phyloP scores from a whole-genome alignment of 2,113 vertebrate genomes.

The Lamprologus speciosus region DNA sequence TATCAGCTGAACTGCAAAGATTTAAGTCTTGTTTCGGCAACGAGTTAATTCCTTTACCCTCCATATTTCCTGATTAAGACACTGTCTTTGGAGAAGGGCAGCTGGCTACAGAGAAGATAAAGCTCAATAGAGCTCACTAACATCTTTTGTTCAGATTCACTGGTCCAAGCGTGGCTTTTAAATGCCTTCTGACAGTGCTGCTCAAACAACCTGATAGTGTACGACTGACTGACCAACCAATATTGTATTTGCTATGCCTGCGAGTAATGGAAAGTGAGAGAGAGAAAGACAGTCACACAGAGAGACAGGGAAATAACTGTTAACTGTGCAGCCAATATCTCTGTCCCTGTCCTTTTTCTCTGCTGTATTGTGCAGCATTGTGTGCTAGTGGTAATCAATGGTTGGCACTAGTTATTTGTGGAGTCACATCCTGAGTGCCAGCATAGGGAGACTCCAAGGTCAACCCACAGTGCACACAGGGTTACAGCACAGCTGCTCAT shows the following conservation, averaged over 20 bases:
- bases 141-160: neutral
- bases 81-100: neutral
- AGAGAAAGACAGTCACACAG: slow-evolving; percentile 13
- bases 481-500: slow-evolving; percentile 27
- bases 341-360: slow-evolving; percentile 42
- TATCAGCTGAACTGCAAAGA: neutral
- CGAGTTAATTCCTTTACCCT: neutral
- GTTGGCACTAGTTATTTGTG: slow-evolving; percentile 56
- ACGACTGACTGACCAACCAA: slow-evolving; percentile 9
- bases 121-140: neutral
- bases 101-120: neutral
- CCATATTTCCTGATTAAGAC: neutral
- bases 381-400: slow-evolving; percentile 66
- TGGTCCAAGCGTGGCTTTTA: neutral
- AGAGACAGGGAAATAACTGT: slow-evolving; percentile 25
- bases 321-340: slow-evolving; percentile 48
- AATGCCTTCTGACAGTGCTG: slow-evolving; percentile 7
- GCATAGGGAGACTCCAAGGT: slow-evolving; percentile 59
- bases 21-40: neutral
- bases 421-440: slow-evolving; percentile 60
- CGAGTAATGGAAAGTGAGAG: slow-evolving; percentile 57
- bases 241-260: slow-evolving; percentile 51
- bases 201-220: neutral
- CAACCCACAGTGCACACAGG: slow-evolving; percentile 36
- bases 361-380: slow-evolving; percentile 13